Conservation (phyloP, 2,113 vertebrate species). For the Piprites chloris region DNA sequence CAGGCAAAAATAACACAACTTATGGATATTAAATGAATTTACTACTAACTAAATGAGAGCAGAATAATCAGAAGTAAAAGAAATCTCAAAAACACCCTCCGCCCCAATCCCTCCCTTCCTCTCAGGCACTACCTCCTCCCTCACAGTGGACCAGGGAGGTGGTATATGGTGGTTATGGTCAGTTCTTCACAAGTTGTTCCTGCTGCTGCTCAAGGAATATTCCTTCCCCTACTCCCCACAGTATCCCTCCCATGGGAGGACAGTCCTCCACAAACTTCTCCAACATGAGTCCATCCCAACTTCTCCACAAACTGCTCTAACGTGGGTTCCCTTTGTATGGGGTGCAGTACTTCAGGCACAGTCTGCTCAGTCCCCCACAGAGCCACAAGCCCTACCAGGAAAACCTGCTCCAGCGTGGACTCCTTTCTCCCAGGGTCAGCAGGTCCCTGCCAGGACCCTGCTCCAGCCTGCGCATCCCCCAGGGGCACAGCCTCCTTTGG, state of each 20-base stretch:
- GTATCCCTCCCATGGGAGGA: not conserved
- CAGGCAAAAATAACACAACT: not conserved
- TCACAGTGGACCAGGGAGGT: not conserved
- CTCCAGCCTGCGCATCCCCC: not conserved
- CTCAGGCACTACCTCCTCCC: not conserved
- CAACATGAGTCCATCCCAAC: not conserved
- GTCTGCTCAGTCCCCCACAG: not conserved
- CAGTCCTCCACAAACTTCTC: not conserved
- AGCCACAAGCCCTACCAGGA: not conserved
- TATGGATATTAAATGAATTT: not conserved
- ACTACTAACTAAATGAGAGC: not conserved
- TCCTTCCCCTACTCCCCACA: not conserved
- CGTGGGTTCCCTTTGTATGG: not conserved
- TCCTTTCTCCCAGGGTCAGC: not conserved
- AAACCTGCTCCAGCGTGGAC: not conserved
- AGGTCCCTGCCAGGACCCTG: not conserved
- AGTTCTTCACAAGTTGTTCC: not conserved
- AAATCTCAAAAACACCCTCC: not conserved
- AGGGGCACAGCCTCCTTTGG: not conserved
- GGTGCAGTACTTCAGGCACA: not conserved
- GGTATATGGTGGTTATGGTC: not conserved
- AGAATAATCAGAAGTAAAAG: not conserved
- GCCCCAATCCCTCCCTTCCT: not conserved
- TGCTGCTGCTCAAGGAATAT: not conserved
- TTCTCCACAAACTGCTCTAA: not conserved